phyloP scores from a whole-genome alignment of 2,888 invertebrate species.

The Pollenia angustigena region DNA sequence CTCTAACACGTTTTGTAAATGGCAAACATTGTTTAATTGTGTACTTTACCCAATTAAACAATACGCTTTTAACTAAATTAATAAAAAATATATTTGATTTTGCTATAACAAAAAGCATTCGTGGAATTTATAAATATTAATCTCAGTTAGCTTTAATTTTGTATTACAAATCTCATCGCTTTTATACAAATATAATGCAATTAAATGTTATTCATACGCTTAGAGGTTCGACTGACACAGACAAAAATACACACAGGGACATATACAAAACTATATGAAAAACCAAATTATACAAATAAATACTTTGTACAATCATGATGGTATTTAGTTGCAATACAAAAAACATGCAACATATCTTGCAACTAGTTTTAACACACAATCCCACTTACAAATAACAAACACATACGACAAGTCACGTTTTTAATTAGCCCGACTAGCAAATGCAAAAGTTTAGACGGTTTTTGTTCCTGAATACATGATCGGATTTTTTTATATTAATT shows the following conservation, averaged over 20 bases:
- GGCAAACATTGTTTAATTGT: background rate
- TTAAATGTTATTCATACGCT: slow-evolving; percentile 51
- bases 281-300: slow-evolving; percentile 36
- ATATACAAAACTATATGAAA: background rate
- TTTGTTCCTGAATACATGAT: slow-evolving; percentile 55
- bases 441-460: slow-evolving; percentile 60
- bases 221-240: background rate
- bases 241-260: too few species aligned
- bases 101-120: background rate
- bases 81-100: background rate
- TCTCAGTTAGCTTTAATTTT: slow-evolving; percentile 10
- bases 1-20: background rate
- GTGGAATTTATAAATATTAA: background rate
- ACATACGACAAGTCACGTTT: slow-evolving; percentile 70
- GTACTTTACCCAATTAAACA: background rate
- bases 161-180: slow-evolving; percentile 5
- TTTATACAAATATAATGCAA: slow-evolving; percentile 36
- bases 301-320: slow-evolving; percentile 31
- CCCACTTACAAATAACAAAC: background rate
- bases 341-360: slow-evolving; percentile 6
- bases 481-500: background rate
- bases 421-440: slow-evolving; percentile 64
- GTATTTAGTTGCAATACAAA: slow-evolving; percentile 34
- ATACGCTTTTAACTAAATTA: background rate
- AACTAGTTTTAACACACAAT: slow-evolving; percentile 15